Evolutionary conservation across 2,888 invertebrate species (phyloP), one percentile per base, ranked within the genome.

Genomic region (Oscheius sp.): DNA sequence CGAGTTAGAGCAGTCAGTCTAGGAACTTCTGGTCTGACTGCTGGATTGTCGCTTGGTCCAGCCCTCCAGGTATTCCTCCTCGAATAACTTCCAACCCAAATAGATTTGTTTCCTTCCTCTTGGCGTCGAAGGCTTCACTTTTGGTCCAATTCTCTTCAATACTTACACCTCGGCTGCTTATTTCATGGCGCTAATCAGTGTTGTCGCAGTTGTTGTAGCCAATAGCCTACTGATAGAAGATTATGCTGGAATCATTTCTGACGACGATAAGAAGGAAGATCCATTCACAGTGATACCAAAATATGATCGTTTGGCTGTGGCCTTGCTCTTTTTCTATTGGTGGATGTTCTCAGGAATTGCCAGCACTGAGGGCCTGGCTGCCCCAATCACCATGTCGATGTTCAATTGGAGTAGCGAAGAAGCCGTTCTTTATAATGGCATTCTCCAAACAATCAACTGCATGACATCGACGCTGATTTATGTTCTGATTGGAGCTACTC

Each of bases 121-220:
- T 15, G 66, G 66, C 8, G 17, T 12, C 12, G 57, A 55, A 25
- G 66, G 66, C 5, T 45, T 55, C 57, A 15, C 6, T 15, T 2
- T 78, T 23, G 73, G 72, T 3, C 67, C 70, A 8, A 17, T 79
- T 1, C 37, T 69, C 27, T 46, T 79, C 27, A 77, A 79, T 58
- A 78, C 74, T 71, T 79, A 79, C 68, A 79, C 77, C n/a, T 48
- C 72, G 3, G 69, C 71, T 3, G 75, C 79, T 3, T 64, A 73
- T 20, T 74, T 79, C 46, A 76, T 79, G 77, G 29, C 29, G 12
- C 15, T n/a, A 10, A 33, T 29, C 15, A n/a, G n/a, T n/a, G n/a
- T n/a, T n/a, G n/a, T n/a, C n/a, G 39, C 58, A 5, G 58, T 58
- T 6, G n/a, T 58, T 2, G 25, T 58, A 20, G 58, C 58, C 8